Evolutionary conservation across 1,140 invertebrate genomes (phyloP).

Genomic region (Sycobia sp.): DNA sequence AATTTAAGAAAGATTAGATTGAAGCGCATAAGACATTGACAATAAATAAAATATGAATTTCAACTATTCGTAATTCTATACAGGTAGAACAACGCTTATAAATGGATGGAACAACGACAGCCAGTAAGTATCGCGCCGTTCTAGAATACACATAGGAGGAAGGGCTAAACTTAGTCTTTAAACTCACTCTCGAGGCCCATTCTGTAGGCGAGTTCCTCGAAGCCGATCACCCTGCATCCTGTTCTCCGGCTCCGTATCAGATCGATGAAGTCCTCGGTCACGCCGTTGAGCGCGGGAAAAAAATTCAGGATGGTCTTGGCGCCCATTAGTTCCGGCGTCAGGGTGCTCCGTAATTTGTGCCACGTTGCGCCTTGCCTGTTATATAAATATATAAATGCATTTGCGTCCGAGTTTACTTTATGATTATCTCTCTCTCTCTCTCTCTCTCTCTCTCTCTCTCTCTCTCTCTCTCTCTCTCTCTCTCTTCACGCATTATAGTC

Average conservation of each 20-base stretch:
- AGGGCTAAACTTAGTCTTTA: conserved; percentile 21
- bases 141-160: conserved; percentile 23
- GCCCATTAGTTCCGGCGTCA: conserved; percentile 79
- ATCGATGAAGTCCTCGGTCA: conserved; percentile 80
- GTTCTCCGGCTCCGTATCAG: conserved; percentile 65
- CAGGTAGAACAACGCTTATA: too few species aligned
- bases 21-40: too few species aligned
- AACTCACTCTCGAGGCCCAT: conserved; percentile 79
- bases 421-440: too few species aligned
- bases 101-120: too few species aligned
- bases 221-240: conserved; percentile 58
- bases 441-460: too few species aligned
- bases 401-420: too few species aligned
- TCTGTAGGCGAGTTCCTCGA: conserved; percentile 76
- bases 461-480: not conserved
- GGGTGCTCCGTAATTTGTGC: conserved; percentile 73
- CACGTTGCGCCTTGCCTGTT: conserved; percentile 84
- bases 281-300: conserved; percentile 75
- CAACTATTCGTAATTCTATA: too few species aligned
- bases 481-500: too few species aligned
- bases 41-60: too few species aligned
- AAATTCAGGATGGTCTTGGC: conserved; percentile 77
- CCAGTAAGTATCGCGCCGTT: too few species aligned
- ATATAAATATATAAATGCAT: too few species aligned
- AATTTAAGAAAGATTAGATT: too few species aligned